Percentiles rank a stretch among this genome's conserved stretches.
Evolutionary conservation across 2,797 vertebrate species (phyloP).

Genomic region (Sphaeramia orbicularis): DNA sequence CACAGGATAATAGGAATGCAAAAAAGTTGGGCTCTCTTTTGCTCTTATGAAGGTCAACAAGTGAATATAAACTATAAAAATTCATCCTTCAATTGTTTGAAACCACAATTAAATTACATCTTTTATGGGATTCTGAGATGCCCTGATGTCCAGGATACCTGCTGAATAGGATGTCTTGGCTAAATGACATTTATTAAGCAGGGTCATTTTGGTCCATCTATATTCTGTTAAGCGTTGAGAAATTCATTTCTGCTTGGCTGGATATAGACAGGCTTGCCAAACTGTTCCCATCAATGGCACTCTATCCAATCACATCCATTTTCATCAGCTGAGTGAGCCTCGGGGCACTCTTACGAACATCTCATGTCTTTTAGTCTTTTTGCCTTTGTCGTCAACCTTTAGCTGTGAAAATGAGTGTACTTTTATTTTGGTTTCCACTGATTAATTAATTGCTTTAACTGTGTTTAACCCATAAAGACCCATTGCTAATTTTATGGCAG

Average conservation of each 20-base stretch:
- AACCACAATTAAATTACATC: slow-evolving; percentile 46
- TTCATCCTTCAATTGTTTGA: slow-evolving; percentile 25
- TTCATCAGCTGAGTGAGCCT: slow-evolving; percentile 72
- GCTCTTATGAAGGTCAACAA: slow-evolving; percentile 23
- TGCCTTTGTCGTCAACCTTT: slow-evolving; percentile 70
- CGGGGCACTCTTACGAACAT: slow-evolving; percentile 48
- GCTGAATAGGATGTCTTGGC: slow-evolving; percentile 71
- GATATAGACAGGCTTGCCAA: slow-evolving; percentile 70
- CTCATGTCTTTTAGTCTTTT: slow-evolving; percentile 48
- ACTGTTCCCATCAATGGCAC: slow-evolving; percentile 69
- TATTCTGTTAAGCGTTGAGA: slow-evolving; percentile 73
- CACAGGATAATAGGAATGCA: neutral
- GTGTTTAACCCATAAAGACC: neutral
- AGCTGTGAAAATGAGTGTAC: slow-evolving; percentile 37
- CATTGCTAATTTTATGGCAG: too few relatives aligned
- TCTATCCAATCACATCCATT: slow-evolving; percentile 76
- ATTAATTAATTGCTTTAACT: slow-evolving; percentile 36
- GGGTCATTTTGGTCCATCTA: slow-evolving; percentile 75
- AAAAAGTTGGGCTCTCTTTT: neutral
- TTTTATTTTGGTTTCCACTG: slow-evolving; percentile 25
- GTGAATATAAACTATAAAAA: slow-evolving; percentile 39
- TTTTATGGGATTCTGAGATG: slow-evolving; percentile 43
- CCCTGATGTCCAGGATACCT: slow-evolving; percentile 43
- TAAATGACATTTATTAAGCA: slow-evolving; percentile 75
- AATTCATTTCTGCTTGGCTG: slow-evolving; percentile 73